phyloP scores from a whole-genome alignment of 2,113 vertebrate species.

The Cyprinodon brontotheroides region DNA sequence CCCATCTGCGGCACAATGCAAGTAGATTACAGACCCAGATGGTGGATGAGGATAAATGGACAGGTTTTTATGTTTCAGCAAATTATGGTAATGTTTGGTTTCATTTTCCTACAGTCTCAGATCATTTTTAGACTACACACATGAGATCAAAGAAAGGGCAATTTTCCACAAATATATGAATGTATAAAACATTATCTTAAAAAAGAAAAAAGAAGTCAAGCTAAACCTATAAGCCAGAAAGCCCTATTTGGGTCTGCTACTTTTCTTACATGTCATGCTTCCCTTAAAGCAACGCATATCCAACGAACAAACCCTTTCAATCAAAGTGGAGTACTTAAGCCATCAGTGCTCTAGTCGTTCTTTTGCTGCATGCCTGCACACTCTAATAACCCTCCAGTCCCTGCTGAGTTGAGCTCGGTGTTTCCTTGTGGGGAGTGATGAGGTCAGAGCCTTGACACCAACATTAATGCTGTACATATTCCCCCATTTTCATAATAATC shows the following conservation, averaged over 20 bases:
- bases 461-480: conserved; percentile 19
- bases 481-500: conserved; percentile 17
- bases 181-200: no score
- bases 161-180: neutral
- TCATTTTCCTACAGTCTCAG: neutral
- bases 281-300: neutral
- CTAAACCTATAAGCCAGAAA: neutral
- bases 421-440: conserved; percentile 24
- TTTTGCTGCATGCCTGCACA: conserved; percentile 39
- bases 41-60: neutral
- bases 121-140: neutral
- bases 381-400: conserved; percentile 27
- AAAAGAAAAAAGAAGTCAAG: neutral
- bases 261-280: neutral
- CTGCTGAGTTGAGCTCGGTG: conserved; percentile 26
- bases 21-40: neutral
- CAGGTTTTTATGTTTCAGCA: neutral
- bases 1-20: neutral
- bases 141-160: neutral
- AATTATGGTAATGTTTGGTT: neutral
- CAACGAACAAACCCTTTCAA: conserved; percentile 17
- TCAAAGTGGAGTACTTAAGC: conserved; percentile 31
- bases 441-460: conserved; percentile 31
- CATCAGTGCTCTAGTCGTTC: conserved; percentile 28
- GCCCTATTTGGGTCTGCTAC: neutral